Conservation (phyloP, 2,888 invertebrate genomes). For the Exocentrus adspersus region DNA sequence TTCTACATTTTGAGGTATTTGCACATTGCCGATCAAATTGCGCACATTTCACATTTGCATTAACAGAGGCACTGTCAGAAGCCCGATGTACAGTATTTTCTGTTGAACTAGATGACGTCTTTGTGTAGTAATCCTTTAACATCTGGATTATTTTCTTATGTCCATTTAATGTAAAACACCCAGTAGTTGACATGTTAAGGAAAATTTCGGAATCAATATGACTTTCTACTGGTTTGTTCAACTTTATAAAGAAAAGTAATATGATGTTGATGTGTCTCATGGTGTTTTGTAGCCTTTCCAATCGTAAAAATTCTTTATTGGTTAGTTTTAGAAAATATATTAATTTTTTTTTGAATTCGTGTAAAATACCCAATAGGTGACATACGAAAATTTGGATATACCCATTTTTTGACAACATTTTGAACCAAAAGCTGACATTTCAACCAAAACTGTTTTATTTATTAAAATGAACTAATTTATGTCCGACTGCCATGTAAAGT, state of each 20-base stretch:
- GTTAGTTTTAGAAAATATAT: slow-evolving; percentile 17
- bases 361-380: slow-evolving; percentile 20
- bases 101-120: too few relatives aligned
- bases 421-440: slow-evolving; percentile 13
- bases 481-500: too few relatives aligned
- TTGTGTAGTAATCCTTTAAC: too few relatives aligned
- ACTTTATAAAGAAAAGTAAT: slow-evolving; percentile 18
- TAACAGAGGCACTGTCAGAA: too few relatives aligned
- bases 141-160: too few relatives aligned
- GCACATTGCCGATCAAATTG: too few relatives aligned
- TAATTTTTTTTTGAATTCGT: slow-evolving; percentile 6
- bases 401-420: slow-evolving; percentile 7
- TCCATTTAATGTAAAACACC: not conserved
- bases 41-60: too few relatives aligned
- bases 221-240: slow-evolving; percentile 16
- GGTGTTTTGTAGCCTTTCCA: slow-evolving; percentile 15
- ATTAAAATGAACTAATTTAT: slow-evolving; percentile 8
- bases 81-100: too few relatives aligned
- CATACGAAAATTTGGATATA: slow-evolving; percentile 16
- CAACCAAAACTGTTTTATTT: slow-evolving; percentile 8
- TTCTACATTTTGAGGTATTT: too few relatives aligned
- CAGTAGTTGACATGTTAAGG: slow-evolving; percentile 16
- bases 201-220: slow-evolving; percentile 17
- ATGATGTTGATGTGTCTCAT: slow-evolving; percentile 19
- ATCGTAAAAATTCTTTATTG: slow-evolving; percentile 18